These are phyloP conservation scores for Scaptomyza flava DNA, from an alignment of 2,888 invertebrate genomes.

Conservation along the genomic window DNA sequence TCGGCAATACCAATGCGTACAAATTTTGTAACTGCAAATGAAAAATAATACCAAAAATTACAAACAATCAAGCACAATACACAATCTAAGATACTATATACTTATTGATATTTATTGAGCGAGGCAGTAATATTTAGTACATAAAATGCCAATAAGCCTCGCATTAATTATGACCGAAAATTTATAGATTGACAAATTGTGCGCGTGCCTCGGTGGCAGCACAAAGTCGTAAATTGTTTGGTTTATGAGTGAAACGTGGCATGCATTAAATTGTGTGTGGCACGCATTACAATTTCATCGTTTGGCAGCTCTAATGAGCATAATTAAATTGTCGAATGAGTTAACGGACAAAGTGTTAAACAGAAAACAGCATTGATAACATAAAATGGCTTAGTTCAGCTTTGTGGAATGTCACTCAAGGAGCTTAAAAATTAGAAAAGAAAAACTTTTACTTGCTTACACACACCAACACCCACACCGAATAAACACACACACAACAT, in stretches of 20 bases:
- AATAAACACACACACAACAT: not conserved
- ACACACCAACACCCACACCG: not conserved
- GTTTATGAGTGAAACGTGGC: conserved; percentile 73
- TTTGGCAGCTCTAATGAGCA: conserved; percentile 41
- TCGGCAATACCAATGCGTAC: conserved; percentile 99
- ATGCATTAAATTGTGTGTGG: conserved; percentile 20
- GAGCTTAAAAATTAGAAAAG: conserved; percentile 43
- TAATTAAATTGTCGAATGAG: conserved; percentile 62
- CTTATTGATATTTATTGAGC: conserved; percentile 15
- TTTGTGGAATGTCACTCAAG: conserved; percentile 25
- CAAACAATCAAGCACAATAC: conserved; percentile 7
- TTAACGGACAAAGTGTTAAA: conserved; percentile 40
- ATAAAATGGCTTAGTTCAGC: conserved; percentile 27
- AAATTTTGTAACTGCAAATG: conserved; percentile 96
- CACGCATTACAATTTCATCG: conserved; percentile 1
- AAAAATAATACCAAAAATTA: conserved; percentile 15
- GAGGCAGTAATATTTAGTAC: conserved; percentile 7
- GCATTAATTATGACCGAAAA: conserved; percentile 71
- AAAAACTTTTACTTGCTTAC: conserved; percentile 28
- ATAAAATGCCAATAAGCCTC: conserved; percentile 68
- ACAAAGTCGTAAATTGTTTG: conserved; percentile 56
- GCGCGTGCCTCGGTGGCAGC: conserved; percentile 58
- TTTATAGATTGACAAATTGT: conserved; percentile 78
- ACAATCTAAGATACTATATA: conserved; percentile 23
- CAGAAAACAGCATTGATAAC: conserved; percentile 8